A percentile compares a stretch with the other conserved stretches of the same genome.
Evolutionary conservation across 2,888 invertebrate species (phyloP).

Genomic region (Eugnorisma glareosa): DNA sequence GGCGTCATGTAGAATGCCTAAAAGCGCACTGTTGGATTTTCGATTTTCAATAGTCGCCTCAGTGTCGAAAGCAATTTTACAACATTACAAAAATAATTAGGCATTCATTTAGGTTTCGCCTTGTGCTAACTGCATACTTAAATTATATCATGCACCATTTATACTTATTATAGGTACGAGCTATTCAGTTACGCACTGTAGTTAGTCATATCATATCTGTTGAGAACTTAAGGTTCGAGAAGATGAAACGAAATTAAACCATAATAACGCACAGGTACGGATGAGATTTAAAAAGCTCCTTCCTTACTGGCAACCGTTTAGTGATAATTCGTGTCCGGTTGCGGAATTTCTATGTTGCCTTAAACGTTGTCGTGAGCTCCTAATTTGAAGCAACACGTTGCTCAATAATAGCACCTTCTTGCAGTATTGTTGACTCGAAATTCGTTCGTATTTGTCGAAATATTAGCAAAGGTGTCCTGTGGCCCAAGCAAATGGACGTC

Average conservation of each 20-base stretch:
- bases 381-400: conserved; percentile 72
- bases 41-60: neutral
- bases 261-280: conserved; percentile 11
- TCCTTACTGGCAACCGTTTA: conserved; percentile 24
- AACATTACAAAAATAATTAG: neutral
- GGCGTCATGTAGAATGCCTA: too few species aligned
- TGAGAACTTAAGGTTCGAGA: neutral
- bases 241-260: conserved; percentile 9
- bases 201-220: conserved; percentile 6
- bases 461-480: neutral
- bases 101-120: neutral
- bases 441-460: conserved; percentile 19
- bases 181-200: neutral
- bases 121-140: conserved; percentile 9
- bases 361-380: conserved; percentile 72
- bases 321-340: conserved; percentile 70
- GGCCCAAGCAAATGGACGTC: neutral
- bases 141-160: neutral
- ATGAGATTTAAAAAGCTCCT: conserved; percentile 39
- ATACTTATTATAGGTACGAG: neutral
- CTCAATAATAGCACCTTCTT: conserved; percentile 57
- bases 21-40: neutral
- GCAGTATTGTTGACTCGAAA: conserved; percentile 30
- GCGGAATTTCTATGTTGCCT: conserved; percentile 69
- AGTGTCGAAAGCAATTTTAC: neutral